A percentile compares a stretch with the other conserved stretches of the same genome.
phyloP scores from a whole-genome alignment of 2,113 vertebrate genomes.

The Loxodonta africana region DNA sequence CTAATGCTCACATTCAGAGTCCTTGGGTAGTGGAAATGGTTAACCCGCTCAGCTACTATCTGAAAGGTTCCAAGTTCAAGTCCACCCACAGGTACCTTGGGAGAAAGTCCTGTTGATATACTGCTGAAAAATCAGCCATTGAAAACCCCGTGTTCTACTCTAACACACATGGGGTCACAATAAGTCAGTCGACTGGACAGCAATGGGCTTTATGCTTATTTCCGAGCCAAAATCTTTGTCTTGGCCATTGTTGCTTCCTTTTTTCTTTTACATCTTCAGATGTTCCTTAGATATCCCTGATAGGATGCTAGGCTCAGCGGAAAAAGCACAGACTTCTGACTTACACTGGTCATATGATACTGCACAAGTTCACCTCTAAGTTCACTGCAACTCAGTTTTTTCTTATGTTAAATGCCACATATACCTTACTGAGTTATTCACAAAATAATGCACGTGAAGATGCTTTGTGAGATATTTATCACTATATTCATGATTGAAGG shows the following conservation, averaged over 20 bases:
- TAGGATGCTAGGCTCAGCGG: neutral
- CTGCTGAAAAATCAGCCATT: neutral
- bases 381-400: neutral
- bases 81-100: neutral
- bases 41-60: neutral
- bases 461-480: neutral
- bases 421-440: neutral
- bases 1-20: neutral
- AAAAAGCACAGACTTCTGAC: neutral
- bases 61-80: neutral
- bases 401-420: neutral
- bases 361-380: neutral
- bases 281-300: neutral
- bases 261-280: neutral
- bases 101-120: neutral
- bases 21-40: neutral
- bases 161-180: neutral
- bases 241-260: neutral
- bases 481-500: neutral
- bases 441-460: neutral
- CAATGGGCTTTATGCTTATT: neutral
- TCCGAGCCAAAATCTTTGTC: neutral
- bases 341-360: neutral
- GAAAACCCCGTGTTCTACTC: neutral
- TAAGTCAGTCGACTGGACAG: neutral